These are phyloP conservation scores for Agapetus fuscipes DNA, from an alignment of 2,888 invertebrate species.

Conservation along the genomic window DNA sequence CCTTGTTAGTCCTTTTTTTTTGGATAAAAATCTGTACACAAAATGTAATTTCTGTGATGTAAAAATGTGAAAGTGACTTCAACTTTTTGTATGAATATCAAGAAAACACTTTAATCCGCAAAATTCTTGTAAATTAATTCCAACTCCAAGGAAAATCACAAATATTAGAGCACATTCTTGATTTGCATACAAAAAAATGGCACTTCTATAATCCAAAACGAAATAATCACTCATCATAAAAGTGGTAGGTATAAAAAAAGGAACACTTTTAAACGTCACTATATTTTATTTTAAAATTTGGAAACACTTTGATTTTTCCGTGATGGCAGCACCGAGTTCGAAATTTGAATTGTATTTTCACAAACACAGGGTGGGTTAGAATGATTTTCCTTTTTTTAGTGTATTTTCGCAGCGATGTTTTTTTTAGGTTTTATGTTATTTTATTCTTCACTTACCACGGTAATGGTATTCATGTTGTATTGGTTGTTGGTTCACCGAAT, in stretches of 20 bases:
- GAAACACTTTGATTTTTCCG: neutral
- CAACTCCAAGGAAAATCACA: neutral
- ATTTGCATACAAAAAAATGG: neutral
- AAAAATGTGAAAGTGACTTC: too few species aligned
- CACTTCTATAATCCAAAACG: neutral
- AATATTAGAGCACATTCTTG: neutral
- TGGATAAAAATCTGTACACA: too few species aligned
- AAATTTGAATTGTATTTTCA: neutral
- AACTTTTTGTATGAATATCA: too few species aligned
- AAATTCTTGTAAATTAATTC: neutral
- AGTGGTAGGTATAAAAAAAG: neutral
- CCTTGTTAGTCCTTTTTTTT: too few species aligned
- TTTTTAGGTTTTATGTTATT: neutral
- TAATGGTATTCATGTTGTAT: conserved; percentile 19
- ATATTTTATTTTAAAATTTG: neutral
- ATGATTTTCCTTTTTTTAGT: too few species aligned
- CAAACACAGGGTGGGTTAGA: too few species aligned
- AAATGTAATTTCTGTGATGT: too few species aligned
- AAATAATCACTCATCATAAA: neutral
- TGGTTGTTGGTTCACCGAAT: conserved; percentile 18
- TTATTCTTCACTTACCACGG: conserved; percentile 18
- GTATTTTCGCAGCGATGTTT: neutral
- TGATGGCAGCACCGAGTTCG: neutral
- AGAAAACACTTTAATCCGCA: too few species aligned
- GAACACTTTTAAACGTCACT: too few species aligned